These are phyloP conservation scores for Oscarella lobularis DNA, from an alignment of 37 sponge, comb jelly and placozoan species.

Conservation along the genomic window DNA sequence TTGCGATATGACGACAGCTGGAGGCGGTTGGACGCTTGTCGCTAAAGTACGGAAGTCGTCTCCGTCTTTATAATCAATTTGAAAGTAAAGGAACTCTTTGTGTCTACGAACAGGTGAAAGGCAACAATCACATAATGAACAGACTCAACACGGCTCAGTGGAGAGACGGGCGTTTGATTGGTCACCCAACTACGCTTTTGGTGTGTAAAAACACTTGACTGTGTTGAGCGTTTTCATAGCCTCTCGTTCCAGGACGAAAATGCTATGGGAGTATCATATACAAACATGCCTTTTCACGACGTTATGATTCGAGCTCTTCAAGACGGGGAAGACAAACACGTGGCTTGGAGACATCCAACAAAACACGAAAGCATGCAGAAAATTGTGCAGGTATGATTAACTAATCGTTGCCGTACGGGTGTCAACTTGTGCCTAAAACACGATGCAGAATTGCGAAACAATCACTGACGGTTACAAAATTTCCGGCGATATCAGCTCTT, in stretches of 20 bases:
- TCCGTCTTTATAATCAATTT: background rate
- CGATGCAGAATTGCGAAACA: background rate
- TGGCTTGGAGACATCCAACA: constrained; percentile 4
- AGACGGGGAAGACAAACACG: background rate
- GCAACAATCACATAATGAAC: background rate
- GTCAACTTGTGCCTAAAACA: too few species aligned
- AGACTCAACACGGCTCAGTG: background rate
- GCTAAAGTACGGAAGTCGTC: background rate
- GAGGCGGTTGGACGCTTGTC: background rate
- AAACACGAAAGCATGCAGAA: background rate
- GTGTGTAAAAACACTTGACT: background rate
- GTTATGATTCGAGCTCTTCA: background rate
- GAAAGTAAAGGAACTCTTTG: background rate
- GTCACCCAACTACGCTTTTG: background rate
- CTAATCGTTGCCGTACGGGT: too few species aligned
- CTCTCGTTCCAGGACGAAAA: background rate
- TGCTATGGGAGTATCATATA: background rate
- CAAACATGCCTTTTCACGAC: background rate
- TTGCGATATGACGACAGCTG: background rate
- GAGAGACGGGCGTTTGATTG: background rate
- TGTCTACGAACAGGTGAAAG: background rate
- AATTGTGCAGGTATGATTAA: too few species aligned
- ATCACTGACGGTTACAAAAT: background rate
- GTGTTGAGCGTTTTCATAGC: background rate
- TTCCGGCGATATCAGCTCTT: background rate